These are phyloP conservation scores for Psophia crepitans DNA, from an alignment of 2,113 vertebrate species.

Conservation along the genomic window DNA sequence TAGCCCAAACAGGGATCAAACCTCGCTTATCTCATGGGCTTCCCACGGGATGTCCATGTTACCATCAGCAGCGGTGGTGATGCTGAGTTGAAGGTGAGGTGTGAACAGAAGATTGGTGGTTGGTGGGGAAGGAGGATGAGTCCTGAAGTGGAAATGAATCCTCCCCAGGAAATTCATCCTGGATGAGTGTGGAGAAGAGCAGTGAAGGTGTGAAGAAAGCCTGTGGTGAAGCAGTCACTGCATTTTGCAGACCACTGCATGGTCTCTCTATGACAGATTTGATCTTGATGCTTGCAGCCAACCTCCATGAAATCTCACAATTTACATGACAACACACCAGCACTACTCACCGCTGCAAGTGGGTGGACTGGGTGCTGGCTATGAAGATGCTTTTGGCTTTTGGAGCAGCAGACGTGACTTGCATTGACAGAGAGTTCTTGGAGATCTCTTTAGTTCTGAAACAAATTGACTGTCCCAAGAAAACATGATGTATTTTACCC, in stretches of 20 bases:
- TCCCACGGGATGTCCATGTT: not conserved
- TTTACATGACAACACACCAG: not conserved
- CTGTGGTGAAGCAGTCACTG: not conserved
- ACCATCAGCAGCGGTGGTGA: not conserved
- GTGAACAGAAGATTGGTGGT: not conserved
- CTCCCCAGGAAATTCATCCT: not conserved
- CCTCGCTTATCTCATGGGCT: not conserved
- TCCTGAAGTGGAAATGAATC: not conserved
- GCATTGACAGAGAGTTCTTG: not conserved
- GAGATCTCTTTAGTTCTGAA: not conserved
- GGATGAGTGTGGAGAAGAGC: not conserved
- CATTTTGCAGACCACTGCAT: too few relatives aligned
- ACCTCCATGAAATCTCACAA: not conserved
- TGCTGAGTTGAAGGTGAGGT: not conserved
- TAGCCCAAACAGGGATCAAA: not conserved
- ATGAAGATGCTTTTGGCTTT: not conserved
- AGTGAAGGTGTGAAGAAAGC: not conserved
- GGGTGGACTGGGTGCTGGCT: too few relatives aligned
- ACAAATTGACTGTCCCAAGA: not conserved
- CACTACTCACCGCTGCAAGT: not conserved
- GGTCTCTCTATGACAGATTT: not conserved
- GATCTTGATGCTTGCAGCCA: not conserved
- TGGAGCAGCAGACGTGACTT: rapidly evolving
- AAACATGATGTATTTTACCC: not conserved
- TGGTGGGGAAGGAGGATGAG: not conserved